Base-by-base conservation (phyloP, 2,113 vertebrate species). In the Microcebus tavaratra region DNA sequence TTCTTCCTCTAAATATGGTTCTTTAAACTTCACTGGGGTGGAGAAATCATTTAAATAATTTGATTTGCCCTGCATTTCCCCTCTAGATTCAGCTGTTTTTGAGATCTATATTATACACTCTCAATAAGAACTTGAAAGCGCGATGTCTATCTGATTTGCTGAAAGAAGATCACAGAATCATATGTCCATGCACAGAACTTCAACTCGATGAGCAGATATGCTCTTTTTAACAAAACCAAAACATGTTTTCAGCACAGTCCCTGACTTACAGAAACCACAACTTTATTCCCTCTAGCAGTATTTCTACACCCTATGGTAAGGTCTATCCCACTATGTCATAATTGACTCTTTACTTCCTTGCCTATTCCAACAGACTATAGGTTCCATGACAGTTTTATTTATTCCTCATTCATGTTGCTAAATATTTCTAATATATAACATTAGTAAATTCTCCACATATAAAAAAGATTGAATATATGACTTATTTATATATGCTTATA, bases 141-240 rank as follows among this genome's bases (percentile, higher is more conserved):
- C 36, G 27, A n/a, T 80, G 36, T 8, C 34, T 84, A 20, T 39
- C 36, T 57, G 79, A 89, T 48, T 55, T 76, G 70, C 4, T 84
- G 31, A 70, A 79, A 50, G 8, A 70, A 6, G 31, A 65, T 89
- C 48, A 45, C 23, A 12, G 11, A 36, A 29, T 63, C 36, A 59
- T 81, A 48, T 67, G 20, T 65, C 25, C 7, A 50, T 67, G 57
- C 39, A 91, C 59, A 91, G 86, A 95, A 70, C 53, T 85, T 82
- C 59, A 90, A 53, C 59, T 67, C 31, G 27, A 36, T 14, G 20
- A 63, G 25, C 39, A 91, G 31, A 76, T 39, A n/a, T 25, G n/a
- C 85, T 85, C 72, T 91, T 85, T 27, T 61, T 59, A 86, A 72
- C 57, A 95, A 92, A 91, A 88, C 68, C 23, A 72, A 93, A 83